These are phyloP conservation scores for Idaea dimidiata DNA, from an alignment of 2,888 invertebrate genomes.

Conservation along the genomic window DNA sequence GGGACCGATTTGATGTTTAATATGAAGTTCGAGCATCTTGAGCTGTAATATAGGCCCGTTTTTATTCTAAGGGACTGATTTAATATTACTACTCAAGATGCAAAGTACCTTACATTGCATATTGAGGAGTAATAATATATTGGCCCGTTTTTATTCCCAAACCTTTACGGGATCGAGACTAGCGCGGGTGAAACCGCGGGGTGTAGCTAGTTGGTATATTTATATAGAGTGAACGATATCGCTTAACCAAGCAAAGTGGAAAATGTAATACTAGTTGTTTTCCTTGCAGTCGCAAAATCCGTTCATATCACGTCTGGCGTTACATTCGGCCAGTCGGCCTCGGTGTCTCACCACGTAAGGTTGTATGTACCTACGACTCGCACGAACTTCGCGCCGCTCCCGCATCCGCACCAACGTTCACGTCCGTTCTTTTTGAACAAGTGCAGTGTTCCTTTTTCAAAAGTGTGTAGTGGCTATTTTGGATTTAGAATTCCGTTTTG, in stretches of 20 bases:
- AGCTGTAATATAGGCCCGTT: too few species aligned
- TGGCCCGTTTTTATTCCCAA: too few species aligned
- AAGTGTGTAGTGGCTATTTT: background rate
- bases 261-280: conserved; percentile 60
- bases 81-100: too few species aligned
- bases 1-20: too few species aligned
- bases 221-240: conserved; percentile 35
- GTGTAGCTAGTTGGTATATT: too few species aligned
- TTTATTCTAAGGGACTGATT: too few species aligned
- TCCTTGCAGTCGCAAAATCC: conserved; percentile 66
- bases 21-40: too few species aligned
- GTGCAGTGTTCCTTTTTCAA: conserved; percentile 17
- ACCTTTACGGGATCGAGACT: too few species aligned
- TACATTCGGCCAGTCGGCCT: conserved; percentile 72
- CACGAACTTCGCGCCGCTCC: conserved; percentile 46
- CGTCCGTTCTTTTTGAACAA: conserved; percentile 31
- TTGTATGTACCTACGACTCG: conserved; percentile 26
- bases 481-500: conserved; percentile 11
- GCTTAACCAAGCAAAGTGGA: conserved; percentile 33
- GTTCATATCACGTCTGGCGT: conserved; percentile 51
- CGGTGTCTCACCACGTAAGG: conserved; percentile 56
- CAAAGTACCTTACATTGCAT: too few species aligned
- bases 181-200: too few species aligned
- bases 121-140: too few species aligned
- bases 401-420: conserved; percentile 58